Conservation (phyloP, 2,888 invertebrate genomes). For the Sphaerophoria taeniata region DNA sequence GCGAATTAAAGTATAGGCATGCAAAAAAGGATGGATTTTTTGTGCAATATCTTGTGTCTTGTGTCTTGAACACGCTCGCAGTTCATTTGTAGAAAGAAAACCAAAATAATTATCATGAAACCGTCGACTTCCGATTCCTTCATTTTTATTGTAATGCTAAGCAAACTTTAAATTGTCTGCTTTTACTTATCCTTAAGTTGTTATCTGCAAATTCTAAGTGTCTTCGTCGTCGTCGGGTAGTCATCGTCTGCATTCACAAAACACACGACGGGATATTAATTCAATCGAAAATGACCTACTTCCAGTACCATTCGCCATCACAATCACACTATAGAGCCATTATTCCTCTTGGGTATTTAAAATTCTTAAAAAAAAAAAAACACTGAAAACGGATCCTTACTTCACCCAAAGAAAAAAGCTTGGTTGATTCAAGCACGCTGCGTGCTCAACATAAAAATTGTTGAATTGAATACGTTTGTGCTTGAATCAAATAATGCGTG, state of each 20-base stretch:
- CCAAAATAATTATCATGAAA: conserved; percentile 64
- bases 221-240: not conserved
- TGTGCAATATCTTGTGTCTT: conserved; percentile 64
- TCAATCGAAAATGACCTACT: conserved; percentile 35
- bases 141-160: conserved; percentile 21
- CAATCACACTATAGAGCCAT: not conserved
- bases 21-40: not conserved
- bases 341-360: conserved; percentile 3
- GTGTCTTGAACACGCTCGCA: not conserved
- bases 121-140: conserved; percentile 44
- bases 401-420: no score
- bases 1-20: not conserved
- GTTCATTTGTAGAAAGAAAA: conserved; percentile 45
- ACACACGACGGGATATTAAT: conserved; percentile 49
- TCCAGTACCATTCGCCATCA: not conserved
- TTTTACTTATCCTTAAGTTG: conserved; percentile 30
- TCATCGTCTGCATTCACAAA: not conserved
- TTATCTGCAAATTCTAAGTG: conserved; percentile 19
- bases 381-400: no score
- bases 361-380: conserved; percentile 20
- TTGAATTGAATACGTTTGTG: no score
- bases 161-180: conserved; percentile 51
- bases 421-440: no score
- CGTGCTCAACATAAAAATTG: no score
- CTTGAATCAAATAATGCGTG: no score